phyloP scores from a whole-genome alignment of 53 echinoderm and acorn worm species.

The Henricia sp. region DNA sequence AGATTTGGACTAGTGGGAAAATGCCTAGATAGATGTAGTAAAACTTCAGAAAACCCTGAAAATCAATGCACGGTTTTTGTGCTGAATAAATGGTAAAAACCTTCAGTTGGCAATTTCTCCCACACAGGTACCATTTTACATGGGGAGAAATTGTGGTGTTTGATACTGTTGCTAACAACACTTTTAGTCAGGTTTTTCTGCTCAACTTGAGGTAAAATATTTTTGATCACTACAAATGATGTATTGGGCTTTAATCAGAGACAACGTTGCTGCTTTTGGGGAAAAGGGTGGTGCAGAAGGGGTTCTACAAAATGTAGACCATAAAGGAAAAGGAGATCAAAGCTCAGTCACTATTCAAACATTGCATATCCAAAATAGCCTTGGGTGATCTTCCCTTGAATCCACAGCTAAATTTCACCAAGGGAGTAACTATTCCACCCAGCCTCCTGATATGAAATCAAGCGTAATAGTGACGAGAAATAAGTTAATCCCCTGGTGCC shows the following conservation, averaged over 20 bases:
- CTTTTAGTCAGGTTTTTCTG: too few relatives aligned
- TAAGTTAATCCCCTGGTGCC: conserved; percentile 36
- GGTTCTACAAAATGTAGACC: too few relatives aligned
- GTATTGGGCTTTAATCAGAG: background rate
- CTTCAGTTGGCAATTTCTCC: too few relatives aligned
- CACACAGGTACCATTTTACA: too few relatives aligned
- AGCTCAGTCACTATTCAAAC: conserved; percentile 27
- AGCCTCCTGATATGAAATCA: conserved; percentile 13
- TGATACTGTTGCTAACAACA: too few relatives aligned
- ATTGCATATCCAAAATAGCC: conserved; percentile 15
- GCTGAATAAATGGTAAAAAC: too few relatives aligned
- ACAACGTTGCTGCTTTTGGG: background rate
- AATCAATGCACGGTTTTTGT: too few relatives aligned
- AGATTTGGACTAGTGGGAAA: too few relatives aligned
- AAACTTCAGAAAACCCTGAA: too few relatives aligned
- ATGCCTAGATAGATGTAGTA: too few relatives aligned
- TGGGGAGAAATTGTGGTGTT: too few relatives aligned
- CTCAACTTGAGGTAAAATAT: too few relatives aligned
- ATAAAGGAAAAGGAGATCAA: background rate
- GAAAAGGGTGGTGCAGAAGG: background rate
- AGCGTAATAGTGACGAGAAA: conserved; percentile 45
- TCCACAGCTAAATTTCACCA: conserved; percentile 9
- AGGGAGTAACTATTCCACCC: background rate
- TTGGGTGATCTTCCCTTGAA: background rate
- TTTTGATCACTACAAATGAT: background rate